phyloP scores from a whole-genome alignment of 1,140 invertebrate species.

The Drosophila elegans region DNA sequence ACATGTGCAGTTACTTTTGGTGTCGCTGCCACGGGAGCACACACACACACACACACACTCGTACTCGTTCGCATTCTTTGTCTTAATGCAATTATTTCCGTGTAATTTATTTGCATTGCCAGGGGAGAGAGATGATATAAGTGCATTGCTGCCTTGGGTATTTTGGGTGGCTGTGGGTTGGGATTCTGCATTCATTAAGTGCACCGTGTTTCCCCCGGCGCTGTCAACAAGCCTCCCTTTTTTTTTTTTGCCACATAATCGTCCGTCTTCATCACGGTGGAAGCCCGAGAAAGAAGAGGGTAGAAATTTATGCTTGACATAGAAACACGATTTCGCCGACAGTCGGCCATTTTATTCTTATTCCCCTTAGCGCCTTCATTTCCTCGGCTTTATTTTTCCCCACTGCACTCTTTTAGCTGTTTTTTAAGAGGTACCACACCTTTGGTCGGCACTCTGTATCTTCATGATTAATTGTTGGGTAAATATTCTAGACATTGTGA shows the following conservation, averaged over 20 bases:
- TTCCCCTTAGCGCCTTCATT: conserved; percentile 36
- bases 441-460: conserved; percentile 8
- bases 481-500: conserved; percentile 12
- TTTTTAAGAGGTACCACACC: conserved; percentile 19
- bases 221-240: conserved; percentile 43
- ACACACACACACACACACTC: conserved; percentile 1
- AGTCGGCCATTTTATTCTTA: conserved; percentile 75
- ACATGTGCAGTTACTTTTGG: conserved; percentile 19
- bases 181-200: conserved; percentile 71
- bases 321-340: conserved; percentile 78
- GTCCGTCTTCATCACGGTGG: conserved; percentile 66
- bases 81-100: conserved; percentile 82
- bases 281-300: conserved; percentile 27
- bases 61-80: conserved; percentile 33
- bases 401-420: not conserved
- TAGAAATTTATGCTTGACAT: conserved; percentile 80
- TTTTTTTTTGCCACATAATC: conserved; percentile 47
- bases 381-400: conserved; percentile 11
- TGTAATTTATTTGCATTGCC: conserved; percentile 77
- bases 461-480: conserved; percentile 34
- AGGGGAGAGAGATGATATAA: conserved; percentile 58
- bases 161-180: conserved; percentile 1
- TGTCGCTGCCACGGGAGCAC: not conserved
- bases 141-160: conserved; percentile 43
- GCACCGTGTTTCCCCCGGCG: conserved; percentile 51